These are phyloP conservation scores for Muscina levida DNA, from an alignment of 2,888 invertebrate species.

Conservation along the genomic window DNA sequence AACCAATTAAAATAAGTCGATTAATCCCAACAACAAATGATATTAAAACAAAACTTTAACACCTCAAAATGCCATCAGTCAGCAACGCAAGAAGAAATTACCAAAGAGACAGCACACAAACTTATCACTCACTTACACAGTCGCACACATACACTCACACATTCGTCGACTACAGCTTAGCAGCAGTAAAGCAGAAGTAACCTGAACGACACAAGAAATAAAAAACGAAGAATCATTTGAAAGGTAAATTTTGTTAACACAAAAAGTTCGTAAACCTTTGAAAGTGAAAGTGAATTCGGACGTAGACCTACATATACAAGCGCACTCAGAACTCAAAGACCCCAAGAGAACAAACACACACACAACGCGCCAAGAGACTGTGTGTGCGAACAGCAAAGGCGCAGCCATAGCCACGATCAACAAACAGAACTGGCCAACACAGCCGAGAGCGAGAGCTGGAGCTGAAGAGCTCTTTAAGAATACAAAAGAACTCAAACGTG, in stretches of 20 bases:
- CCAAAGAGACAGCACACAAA: slow-evolving; percentile 5
- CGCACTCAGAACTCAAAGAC: slow-evolving; percentile 34
- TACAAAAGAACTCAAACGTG: slow-evolving; percentile 28
- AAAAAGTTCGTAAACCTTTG: slow-evolving; percentile 80
- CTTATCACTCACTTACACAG: too few relatives aligned
- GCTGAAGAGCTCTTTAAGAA: slow-evolving; percentile 10
- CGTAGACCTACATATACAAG: slow-evolving; percentile 80
- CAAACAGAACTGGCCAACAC: slow-evolving; percentile 10
- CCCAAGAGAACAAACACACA: slow-evolving; percentile 7
- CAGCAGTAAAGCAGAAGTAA: not conserved
- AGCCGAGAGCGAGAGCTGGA: slow-evolving; percentile 8
- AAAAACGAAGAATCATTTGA: slow-evolving; percentile 57
- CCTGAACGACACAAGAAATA: too few relatives aligned
- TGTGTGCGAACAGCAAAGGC: slow-evolving; percentile 13
- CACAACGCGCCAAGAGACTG: slow-evolving; percentile 1
- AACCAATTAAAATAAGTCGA: too few relatives aligned
- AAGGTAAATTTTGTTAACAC: slow-evolving; percentile 73
- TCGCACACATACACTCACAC: not conserved
- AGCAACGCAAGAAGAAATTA: not conserved
- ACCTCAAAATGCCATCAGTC: too few relatives aligned
- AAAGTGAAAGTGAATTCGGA: slow-evolving; percentile 80
- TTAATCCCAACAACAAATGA: too few relatives aligned
- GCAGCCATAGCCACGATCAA: too few relatives aligned
- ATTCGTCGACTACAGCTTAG: not conserved
- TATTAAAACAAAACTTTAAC: too few relatives aligned